phyloP scores from a whole-genome alignment of 2,113 vertebrate genomes.

The Spheniscus mendiculus region DNA sequence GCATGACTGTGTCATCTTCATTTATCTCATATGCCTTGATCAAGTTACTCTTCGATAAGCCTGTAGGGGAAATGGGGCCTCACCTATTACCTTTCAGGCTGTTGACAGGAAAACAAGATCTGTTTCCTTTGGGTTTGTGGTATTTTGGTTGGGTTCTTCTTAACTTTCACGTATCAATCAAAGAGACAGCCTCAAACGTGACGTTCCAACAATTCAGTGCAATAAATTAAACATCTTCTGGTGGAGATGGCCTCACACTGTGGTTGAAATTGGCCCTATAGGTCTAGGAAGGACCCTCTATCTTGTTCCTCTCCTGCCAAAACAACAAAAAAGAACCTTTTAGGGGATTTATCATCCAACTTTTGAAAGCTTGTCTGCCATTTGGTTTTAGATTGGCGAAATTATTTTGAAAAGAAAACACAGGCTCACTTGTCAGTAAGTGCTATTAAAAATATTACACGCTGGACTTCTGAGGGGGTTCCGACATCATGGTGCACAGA shows the following conservation, averaged over 20 bases:
- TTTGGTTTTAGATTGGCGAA: background rate
- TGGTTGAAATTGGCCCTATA: background rate
- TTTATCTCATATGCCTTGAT: slow-evolving; percentile 34
- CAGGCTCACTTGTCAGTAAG: background rate
- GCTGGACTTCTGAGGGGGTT: background rate
- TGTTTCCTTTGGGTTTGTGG: slow-evolving; percentile 15
- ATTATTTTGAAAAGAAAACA: background rate
- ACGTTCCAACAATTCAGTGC: background rate
- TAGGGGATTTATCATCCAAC: background rate
- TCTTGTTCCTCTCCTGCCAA: background rate
- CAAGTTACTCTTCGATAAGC: background rate
- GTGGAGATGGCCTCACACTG: background rate
- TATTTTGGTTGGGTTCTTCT: slow-evolving; percentile 2
- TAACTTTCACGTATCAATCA: background rate
- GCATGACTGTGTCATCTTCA: slow-evolving; percentile 43
- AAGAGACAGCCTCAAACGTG: background rate
- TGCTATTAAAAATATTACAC: background rate
- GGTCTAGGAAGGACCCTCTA: background rate
- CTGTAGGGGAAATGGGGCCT: slow-evolving; percentile 14
- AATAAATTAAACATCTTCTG: background rate
- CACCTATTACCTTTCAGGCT: background rate
- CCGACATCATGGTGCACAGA: background rate
- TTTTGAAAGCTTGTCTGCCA: background rate
- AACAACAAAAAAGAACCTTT: background rate
- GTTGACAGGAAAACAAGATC: slow-evolving; percentile 46